Evolutionary conservation across 1,140 invertebrate genomes (phyloP).

Genomic region (Bombus terrestris): DNA sequence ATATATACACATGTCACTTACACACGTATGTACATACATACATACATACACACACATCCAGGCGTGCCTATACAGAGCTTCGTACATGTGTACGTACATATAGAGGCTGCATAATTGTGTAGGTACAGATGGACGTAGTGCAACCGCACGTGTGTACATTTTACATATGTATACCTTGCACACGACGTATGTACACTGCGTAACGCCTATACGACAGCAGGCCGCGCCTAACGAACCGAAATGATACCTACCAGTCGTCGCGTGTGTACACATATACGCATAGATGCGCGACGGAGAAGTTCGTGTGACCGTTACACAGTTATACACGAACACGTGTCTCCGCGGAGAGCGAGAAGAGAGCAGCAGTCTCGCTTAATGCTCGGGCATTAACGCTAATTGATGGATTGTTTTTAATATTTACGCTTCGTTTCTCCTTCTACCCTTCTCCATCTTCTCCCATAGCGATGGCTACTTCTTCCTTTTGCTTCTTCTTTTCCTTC

Average conservation of each 20-base stretch:
- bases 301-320: background rate
- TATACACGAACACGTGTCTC: constrained; percentile 55
- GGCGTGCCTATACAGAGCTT: too few relatives aligned
- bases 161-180: constrained; percentile 56
- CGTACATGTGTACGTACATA: background rate
- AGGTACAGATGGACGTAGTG: constrained; percentile 22
- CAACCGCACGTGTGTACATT: constrained; percentile 50
- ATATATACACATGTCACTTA: too few relatives aligned
- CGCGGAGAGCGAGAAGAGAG: constrained; percentile 43
- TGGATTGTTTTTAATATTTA: constrained; percentile 76
- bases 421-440: constrained; percentile 57
- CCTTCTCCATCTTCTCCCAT: background rate
- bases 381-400: constrained; percentile 74
- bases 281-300: background rate
- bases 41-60: background rate
- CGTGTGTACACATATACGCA: background rate
- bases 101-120: background rate
- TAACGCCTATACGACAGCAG: constrained; percentile 60
- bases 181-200: constrained; percentile 57
- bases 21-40: background rate
- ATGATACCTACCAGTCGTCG: constrained; percentile 72
- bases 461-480: background rate
- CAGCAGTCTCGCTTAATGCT: constrained; percentile 63
- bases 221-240: constrained; percentile 74
- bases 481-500: constrained; percentile 21